Conservation (phyloP, 2,113 vertebrate species). For the Nycticebus coucang region DNA sequence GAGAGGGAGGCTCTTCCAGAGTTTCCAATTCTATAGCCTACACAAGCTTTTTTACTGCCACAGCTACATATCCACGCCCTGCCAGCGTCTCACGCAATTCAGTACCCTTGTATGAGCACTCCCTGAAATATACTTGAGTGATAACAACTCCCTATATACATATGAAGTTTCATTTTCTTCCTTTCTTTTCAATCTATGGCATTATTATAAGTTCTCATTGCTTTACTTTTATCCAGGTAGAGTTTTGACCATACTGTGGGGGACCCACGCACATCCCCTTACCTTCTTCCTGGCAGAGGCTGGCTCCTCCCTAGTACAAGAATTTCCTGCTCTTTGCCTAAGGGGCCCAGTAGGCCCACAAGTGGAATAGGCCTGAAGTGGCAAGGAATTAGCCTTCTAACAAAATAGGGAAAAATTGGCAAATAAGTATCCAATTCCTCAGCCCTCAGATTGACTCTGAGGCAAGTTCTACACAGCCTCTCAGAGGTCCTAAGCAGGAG, state of each 20-base stretch:
- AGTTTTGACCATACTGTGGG: not conserved
- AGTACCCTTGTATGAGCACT: not conserved
- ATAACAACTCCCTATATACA: not conserved
- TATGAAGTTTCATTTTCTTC: not conserved
- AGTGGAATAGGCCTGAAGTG: not conserved
- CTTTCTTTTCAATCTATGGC: not conserved
- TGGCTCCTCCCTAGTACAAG: not conserved
- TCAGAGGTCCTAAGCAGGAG: not conserved
- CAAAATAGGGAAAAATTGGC: not conserved
- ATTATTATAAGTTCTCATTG: not conserved
- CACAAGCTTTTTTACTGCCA: not conserved
- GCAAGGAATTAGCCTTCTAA: constrained; percentile 2
- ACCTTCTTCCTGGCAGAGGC: not conserved
- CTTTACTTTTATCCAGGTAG: not conserved
- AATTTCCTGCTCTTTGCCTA: not conserved
- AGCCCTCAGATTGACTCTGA: not conserved
- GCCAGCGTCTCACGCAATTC: not conserved
- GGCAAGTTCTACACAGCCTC: not conserved
- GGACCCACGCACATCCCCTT: not conserved
- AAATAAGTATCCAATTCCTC: not conserved
- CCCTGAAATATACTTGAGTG: not conserved
- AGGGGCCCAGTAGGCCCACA: not conserved
- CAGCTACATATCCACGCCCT: no score
- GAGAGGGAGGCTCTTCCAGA: not conserved
- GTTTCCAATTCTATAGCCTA: not conserved